phyloP scores from a whole-genome alignment of 2,888 invertebrate species.

The Sycophila texana region DNA sequence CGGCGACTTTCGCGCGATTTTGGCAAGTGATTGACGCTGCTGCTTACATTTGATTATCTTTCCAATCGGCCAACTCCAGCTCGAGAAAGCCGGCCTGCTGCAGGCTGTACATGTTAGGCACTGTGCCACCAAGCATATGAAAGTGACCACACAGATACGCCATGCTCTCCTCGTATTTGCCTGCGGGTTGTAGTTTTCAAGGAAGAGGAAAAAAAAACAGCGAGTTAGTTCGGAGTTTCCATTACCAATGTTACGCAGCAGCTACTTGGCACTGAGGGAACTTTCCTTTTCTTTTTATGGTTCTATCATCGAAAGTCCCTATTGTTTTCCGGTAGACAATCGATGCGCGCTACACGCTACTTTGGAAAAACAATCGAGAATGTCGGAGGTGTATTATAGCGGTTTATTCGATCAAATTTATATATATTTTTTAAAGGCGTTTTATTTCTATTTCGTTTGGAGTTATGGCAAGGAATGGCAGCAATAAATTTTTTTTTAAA shows the following conservation, averaged over 20 bases:
- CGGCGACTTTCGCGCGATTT: background rate
- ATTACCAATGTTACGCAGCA: background rate
- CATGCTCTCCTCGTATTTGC: slow-evolving; percentile 80
- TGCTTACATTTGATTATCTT: slow-evolving; percentile 87
- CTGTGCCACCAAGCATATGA: slow-evolving; percentile 87
- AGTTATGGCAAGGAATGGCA: too few relatives aligned
- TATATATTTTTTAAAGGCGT: too few relatives aligned
- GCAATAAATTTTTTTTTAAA: too few relatives aligned
- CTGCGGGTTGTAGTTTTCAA: slow-evolving; percentile 71
- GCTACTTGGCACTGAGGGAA: slow-evolving; percentile 25
- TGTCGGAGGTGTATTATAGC: too few relatives aligned
- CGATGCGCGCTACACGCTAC: too few relatives aligned
- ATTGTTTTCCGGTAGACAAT: too few relatives aligned
- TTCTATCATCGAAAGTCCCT: too few relatives aligned
- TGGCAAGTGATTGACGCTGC: background rate
- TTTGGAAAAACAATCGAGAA: too few relatives aligned
- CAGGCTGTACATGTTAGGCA: slow-evolving; percentile 90
- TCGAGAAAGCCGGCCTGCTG: slow-evolving; percentile 90
- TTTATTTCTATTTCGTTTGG: too few relatives aligned
- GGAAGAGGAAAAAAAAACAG: too few relatives aligned
- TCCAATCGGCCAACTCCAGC: slow-evolving; percentile 95
- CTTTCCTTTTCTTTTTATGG: too few relatives aligned
- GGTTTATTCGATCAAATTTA: too few relatives aligned
- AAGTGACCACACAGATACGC: slow-evolving; percentile 94
- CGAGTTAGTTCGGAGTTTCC: background rate